These are phyloP conservation scores for Drosophila anomalata DNA, from an alignment of 2,888 invertebrate species.

Conservation along the genomic window DNA sequence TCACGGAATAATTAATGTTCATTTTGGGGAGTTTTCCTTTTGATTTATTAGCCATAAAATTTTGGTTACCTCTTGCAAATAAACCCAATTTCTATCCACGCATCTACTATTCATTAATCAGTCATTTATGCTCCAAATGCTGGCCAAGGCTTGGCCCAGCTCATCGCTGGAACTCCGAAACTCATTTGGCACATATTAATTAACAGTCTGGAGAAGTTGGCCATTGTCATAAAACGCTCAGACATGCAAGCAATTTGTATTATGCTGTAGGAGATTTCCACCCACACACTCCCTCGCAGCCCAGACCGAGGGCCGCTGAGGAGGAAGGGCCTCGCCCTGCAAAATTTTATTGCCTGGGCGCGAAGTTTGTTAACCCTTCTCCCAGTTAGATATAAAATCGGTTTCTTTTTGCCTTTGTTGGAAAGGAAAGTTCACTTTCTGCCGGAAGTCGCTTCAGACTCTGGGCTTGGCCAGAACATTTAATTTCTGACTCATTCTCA, in stretches of 20 bases:
- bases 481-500: conserved; percentile 71
- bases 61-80: conserved; percentile 20
- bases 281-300: conserved; percentile 6
- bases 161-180: conserved; percentile 40
- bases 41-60: conserved; percentile 26
- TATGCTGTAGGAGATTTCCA: conserved; percentile 30
- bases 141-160: conserved; percentile 17
- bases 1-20: conserved; percentile 7
- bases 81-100: conserved; percentile 3
- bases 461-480: conserved; percentile 58
- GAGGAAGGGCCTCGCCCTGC: conserved; percentile 58
- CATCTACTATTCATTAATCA: conserved; percentile 23
- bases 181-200: conserved; percentile 58
- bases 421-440: conserved; percentile 67
- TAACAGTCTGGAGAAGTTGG: conserved; percentile 60
- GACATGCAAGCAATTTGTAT: conserved; percentile 75
- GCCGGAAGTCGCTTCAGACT: conserved; percentile 65
- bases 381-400: conserved; percentile 18
- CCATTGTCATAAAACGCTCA: conserved; percentile 65
- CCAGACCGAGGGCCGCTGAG: conserved; percentile 1
- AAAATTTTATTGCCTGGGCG: conserved; percentile 61
- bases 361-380: conserved; percentile 71
- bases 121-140: conserved; percentile 34
- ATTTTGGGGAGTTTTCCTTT: conserved; percentile 6
- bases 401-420: conserved; percentile 23